Evolutionary conservation across 2,888 invertebrate species (phyloP).

Genomic region (Eristalis intricaria): DNA sequence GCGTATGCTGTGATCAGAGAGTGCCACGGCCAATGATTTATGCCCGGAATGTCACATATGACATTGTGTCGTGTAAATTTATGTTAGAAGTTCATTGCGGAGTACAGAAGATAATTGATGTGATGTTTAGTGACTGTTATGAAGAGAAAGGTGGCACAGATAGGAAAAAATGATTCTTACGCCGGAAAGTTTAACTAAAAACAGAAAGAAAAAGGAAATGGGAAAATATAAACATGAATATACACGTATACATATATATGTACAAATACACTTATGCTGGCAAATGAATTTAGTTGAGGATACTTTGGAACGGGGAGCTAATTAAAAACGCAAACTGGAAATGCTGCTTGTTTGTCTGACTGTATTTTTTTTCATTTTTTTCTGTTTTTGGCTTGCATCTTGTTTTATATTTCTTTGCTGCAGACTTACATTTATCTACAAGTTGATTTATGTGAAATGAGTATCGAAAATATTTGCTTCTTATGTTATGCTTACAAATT

Average conservation of each 20-base stretch:
- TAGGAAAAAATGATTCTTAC: conserved; percentile 55
- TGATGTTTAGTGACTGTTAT: conserved; percentile 69
- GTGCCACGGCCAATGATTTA: conserved; percentile 65
- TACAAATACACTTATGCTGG: background rate
- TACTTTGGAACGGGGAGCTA: conserved; percentile 60
- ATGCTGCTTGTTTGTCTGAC: conserved; percentile 66
- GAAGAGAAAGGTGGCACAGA: conserved; percentile 67
- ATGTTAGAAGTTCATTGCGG: conserved; percentile 72
- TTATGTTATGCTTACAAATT: conserved; percentile 22
- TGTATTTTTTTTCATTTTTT: conserved; percentile 27
- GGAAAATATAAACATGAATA: conserved; percentile 5
- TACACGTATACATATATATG: background rate
- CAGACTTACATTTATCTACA: conserved; percentile 63
- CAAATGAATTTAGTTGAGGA: conserved; percentile 53
- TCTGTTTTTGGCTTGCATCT: conserved; percentile 7
- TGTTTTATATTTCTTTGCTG: conserved; percentile 34
- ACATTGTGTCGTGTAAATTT: conserved; percentile 71
- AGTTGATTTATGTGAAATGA: conserved; percentile 67
- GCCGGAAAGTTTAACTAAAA: conserved; percentile 53
- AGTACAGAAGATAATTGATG: conserved; percentile 72
- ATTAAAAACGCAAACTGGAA: conserved; percentile 72
- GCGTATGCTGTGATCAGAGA: conserved; percentile 45
- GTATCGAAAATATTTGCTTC: conserved; percentile 63
- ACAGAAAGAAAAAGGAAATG: conserved; percentile 28
- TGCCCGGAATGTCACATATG: conserved; percentile 67